Conservation (phyloP, 2,113 vertebrate genomes). For the Nothocercus julius region DNA sequence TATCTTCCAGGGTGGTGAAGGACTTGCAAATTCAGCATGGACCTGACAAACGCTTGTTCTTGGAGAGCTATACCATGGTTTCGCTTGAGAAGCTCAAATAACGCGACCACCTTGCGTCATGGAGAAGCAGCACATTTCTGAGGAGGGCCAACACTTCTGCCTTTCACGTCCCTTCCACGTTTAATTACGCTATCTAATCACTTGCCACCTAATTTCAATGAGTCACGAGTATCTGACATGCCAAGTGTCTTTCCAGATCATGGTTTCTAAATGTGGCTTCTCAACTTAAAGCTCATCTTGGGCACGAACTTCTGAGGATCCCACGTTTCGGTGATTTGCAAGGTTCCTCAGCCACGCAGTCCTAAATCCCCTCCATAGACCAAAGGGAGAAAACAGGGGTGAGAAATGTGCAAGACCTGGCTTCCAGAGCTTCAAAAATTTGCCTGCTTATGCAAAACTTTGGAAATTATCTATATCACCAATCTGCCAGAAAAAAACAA, state of each 20-base stretch:
- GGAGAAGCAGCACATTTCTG: not conserved
- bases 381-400: not conserved
- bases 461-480: not conserved
- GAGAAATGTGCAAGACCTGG: not conserved
- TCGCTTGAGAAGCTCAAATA: not conserved
- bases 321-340: not conserved
- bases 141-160: not conserved
- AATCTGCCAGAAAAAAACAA: not conserved
- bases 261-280: not conserved
- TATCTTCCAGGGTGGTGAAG: not conserved
- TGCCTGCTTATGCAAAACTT: not conserved
- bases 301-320: not conserved
- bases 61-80: not conserved
- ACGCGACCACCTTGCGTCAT: fast-evolving
- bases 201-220: not conserved
- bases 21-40: not conserved
- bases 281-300: not conserved
- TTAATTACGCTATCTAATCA: not conserved
- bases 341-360: not conserved
- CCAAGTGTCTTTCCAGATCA: not conserved
- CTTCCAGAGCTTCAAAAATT: not conserved
- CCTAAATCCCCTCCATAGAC: not conserved
- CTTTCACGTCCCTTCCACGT: not conserved
- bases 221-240: not conserved
- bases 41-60: not conserved